Percentiles rank a stretch among this genome's conserved stretches.
phyloP scores from a whole-genome alignment of 2,797 vertebrate genomes.

The Tympanoctomys barrerae region DNA sequence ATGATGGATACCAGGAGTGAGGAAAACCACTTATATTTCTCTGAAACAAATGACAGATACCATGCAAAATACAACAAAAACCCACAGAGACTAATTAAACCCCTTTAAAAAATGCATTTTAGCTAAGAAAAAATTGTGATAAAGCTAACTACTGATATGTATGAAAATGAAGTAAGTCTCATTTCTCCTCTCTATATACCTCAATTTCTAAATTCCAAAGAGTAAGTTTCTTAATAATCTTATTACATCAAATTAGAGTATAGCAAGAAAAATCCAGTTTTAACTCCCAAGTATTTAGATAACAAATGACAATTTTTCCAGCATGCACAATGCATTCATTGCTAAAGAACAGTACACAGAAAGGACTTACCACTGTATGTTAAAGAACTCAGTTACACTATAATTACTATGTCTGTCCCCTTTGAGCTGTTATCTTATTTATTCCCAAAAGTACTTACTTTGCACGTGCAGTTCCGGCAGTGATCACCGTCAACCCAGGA shows the following conservation, averaged over 20 bases:
- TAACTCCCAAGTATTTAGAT: slow-evolving; percentile 54
- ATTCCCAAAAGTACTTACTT: slow-evolving; percentile 88
- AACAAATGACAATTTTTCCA: slow-evolving; percentile 35
- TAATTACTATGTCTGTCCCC: not conserved
- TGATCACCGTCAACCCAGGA: slow-evolving; percentile 96
- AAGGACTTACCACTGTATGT: not conserved
- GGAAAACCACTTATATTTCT: slow-evolving; percentile 41
- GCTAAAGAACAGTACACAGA: not conserved
- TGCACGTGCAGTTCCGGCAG: slow-evolving; percentile 96
- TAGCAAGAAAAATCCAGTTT: not conserved
- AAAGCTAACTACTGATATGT: not conserved
- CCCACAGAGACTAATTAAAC: slow-evolving; percentile 78
- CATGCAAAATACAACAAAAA: slow-evolving; percentile 74
- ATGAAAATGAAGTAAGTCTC: slow-evolving; percentile 54
- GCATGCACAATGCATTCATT: not conserved
- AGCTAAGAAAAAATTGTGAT: slow-evolving; percentile 64
- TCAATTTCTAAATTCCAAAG: slow-evolving; percentile 31
- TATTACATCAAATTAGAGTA: slow-evolving; percentile 53
- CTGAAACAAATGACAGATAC: slow-evolving; percentile 59
- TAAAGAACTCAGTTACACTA: slow-evolving; percentile 43
- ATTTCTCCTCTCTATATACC: not conserved
- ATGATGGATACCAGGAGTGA: not conserved
- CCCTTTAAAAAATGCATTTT: slow-evolving; percentile 40
- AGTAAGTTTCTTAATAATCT: not conserved
- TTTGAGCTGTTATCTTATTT: not conserved